Base-by-base conservation (phyloP, 2,797 vertebrate species). In the Anguilla pacifica region DNA sequence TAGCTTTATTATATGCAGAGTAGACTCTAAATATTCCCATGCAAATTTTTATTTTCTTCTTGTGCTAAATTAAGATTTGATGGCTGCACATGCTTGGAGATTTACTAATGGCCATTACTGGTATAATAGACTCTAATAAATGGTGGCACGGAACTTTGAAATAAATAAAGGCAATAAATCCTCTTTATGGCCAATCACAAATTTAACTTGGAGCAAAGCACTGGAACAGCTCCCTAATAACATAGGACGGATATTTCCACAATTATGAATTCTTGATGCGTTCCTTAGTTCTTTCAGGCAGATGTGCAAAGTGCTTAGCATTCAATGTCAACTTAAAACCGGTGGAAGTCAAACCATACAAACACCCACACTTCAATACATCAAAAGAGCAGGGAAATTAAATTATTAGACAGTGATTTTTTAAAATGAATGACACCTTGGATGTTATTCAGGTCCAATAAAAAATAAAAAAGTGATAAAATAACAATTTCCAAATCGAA, bases 1-100 rank as follows among this genome's bases (percentile, higher is more conserved):
- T 85, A 59, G 35, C 35, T 85, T 85, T 85, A 85, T 85, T 85
- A 61, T 64, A 59, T 61, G 55, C 84, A 61, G 31, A 35, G 31
- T 85, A 61, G 11, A 59, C 84, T 85, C 53, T 17, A 57, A 61
- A 57, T 83, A 83, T 53, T 55, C 82, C 49, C 7, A 22, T 53
- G 25, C 7, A 82, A 83, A 83, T 55, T 43, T 51, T 55, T 83
- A 46, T 83, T 79, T 51, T 55, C 39, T 85, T 43, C 74, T 79
- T 22, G 15, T 25, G 61, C 57, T 67, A 59, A 85, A 35, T 85
- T 85, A 59, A 59, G 35, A 85, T 85, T 85, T 85, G 61, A 85
- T 83, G 82, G 53, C 25, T 11, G 82, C 82, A 55, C 46, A 55
- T 83, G 53, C 46, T 83, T 55, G 53, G 82, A 79, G 82, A 85